Percentiles rank a stretch among this genome's conserved stretches.
These are phyloP conservation scores for Pseudolycoriella hygida DNA, from an alignment of 2,888 invertebrate species.

Conservation along the genomic window DNA sequence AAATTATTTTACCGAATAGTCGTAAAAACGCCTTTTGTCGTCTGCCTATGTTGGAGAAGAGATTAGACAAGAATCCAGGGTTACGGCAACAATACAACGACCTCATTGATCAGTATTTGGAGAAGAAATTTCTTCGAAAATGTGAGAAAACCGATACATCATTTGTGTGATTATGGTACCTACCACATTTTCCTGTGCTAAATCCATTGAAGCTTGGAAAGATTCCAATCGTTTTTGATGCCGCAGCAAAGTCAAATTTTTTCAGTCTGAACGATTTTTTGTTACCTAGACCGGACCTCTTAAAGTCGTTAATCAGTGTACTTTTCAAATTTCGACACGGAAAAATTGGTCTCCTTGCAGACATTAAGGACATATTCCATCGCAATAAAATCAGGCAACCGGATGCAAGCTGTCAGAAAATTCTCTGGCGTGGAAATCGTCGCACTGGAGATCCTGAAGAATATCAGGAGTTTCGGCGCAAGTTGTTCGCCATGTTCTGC, in stretches of 20 bases:
- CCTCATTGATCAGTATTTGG: constrained; percentile 8
- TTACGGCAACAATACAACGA: constrained; percentile 8
- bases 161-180: constrained; percentile 13
- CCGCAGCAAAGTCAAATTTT: constrained; percentile 12
- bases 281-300: constrained; percentile 12
- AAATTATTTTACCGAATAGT: neutral
- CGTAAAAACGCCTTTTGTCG: neutral
- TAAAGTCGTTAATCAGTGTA: constrained; percentile 10
- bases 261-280: constrained; percentile 12
- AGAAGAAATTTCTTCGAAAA: constrained; percentile 7
- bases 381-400: constrained; percentile 6
- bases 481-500: neutral
- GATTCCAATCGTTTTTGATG: constrained; percentile 15
- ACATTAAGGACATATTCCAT: constrained; percentile 11
- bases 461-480: neutral
- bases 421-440: constrained; percentile 8
- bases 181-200: constrained; percentile 14
- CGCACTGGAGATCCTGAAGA: neutral
- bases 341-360: constrained; percentile 9
- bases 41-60: constrained; percentile 2
- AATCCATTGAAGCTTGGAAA: constrained; percentile 14
- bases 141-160: no score
- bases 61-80: constrained; percentile 8
- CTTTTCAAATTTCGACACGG: constrained; percentile 11
- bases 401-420: constrained; percentile 8